phyloP scores from a whole-genome alignment of 2,888 invertebrate genomes.

The Dioctria linearis region DNA sequence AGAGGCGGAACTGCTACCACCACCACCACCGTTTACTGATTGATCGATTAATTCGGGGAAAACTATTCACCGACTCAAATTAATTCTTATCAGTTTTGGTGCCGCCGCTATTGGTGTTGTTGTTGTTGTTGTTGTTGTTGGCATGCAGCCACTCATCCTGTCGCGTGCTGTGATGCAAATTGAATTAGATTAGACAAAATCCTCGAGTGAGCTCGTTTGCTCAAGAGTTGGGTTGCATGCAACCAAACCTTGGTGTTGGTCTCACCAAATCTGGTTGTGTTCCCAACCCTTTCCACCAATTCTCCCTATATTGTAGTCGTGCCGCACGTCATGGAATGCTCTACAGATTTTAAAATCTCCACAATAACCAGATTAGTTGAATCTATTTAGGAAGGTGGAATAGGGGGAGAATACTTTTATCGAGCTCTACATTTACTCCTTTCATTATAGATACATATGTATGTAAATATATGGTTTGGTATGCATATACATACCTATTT shows the following conservation, averaged over 20 bases:
- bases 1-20: too few species aligned
- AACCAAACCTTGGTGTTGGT: not conserved
- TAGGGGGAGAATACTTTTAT: slow-evolving; percentile 21
- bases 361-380: slow-evolving; percentile 19
- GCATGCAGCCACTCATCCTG: not conserved
- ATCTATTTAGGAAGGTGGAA: slow-evolving; percentile 1
- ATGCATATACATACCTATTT: not conserved
- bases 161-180: slow-evolving; percentile 14
- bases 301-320: not conserved
- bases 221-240: not conserved
- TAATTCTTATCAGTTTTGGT: slow-evolving; percentile 1
- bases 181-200: slow-evolving; percentile 18
- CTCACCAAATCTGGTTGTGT: too few species aligned
- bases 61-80: slow-evolving; percentile 10
- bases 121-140: not conserved
- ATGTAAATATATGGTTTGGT: not conserved
- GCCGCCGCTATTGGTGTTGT: not conserved
- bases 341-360: not conserved
- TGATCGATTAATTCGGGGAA: slow-evolving; percentile 1
- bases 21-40: not conserved
- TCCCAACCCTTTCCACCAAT: too few species aligned
- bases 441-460: not conserved
- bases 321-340: not conserved
- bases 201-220: not conserved
- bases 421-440: slow-evolving; percentile 5